These are phyloP conservation scores for Hippocampus comes DNA, from an alignment of 2,113 vertebrate genomes.

Conservation along the genomic window DNA sequence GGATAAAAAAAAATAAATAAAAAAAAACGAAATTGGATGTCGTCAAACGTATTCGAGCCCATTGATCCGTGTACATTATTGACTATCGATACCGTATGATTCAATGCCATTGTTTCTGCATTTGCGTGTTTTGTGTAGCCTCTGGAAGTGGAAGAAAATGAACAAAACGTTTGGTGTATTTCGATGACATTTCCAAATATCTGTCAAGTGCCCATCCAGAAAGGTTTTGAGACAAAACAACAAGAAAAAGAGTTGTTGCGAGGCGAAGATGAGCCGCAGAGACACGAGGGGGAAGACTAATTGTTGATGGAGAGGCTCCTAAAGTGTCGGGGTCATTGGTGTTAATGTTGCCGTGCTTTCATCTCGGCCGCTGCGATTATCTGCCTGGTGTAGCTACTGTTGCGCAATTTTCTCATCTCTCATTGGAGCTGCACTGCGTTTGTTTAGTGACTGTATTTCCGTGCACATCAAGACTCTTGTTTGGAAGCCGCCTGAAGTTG, in stretches of 20 bases:
- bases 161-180: background rate
- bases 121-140: no score
- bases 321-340: constrained; percentile 67
- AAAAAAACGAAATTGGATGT: background rate
- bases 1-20: background rate
- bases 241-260: background rate
- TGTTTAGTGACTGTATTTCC: constrained; percentile 24
- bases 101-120: no score
- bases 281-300: constrained; percentile 55
- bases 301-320: constrained; percentile 66
- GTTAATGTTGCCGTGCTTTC: constrained; percentile 69
- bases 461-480: background rate
- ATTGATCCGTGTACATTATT: no score
- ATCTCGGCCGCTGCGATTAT: constrained; percentile 61
- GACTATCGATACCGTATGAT: no score
- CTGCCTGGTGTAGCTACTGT: constrained; percentile 38
- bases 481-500: constrained; percentile 7
- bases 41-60: no score
- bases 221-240: background rate
- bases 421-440: constrained; percentile 21
- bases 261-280: constrained; percentile 22
- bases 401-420: background rate
- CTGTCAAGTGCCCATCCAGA: background rate
- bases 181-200: background rate
- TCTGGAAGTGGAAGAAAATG: no score